Evolutionary conservation across 2,113 vertebrate genomes (phyloP).

Genomic region (Tor tambroides): DNA sequence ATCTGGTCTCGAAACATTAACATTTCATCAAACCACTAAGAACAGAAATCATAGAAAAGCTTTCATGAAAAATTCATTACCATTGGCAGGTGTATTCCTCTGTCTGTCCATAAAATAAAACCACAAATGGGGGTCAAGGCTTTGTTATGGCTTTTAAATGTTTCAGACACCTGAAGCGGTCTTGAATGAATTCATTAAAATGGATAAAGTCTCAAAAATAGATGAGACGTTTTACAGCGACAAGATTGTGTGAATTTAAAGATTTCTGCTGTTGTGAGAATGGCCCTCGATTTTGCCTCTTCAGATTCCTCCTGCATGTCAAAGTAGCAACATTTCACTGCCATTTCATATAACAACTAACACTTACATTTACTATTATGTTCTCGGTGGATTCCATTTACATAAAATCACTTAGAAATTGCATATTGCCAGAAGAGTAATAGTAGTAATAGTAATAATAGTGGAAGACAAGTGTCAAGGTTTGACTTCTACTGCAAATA

Average conservation of each 20-base stretch:
- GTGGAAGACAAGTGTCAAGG: neutral
- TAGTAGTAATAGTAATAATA: neutral
- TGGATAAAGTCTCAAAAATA: neutral
- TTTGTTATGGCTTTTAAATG: constrained; percentile 10
- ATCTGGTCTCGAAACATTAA: constrained; percentile 32
- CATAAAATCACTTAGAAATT: neutral
- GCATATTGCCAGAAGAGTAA: neutral
- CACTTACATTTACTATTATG: neutral
- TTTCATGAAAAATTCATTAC: constrained; percentile 41
- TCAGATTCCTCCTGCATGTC: neutral
- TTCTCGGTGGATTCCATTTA: neutral
- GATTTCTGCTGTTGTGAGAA: neutral
- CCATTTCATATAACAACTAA: neutral
- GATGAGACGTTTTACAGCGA: neutral
- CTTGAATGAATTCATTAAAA: neutral
- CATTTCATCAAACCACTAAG: constrained; percentile 17
- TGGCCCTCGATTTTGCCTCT: neutral
- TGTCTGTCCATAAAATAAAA: constrained; percentile 23
- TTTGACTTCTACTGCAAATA: neutral
- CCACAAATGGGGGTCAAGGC: neutral
- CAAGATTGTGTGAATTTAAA: neutral
- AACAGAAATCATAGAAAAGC: constrained; percentile 34
- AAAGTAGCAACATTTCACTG: neutral
- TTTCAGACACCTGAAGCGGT: neutral
- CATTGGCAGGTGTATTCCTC: constrained; percentile 12